A percentile compares a stretch with the other conserved stretches of the same genome.
phyloP scores from a whole-genome alignment of 2,888 invertebrate genomes.

The Leptopilina syphax region DNA sequence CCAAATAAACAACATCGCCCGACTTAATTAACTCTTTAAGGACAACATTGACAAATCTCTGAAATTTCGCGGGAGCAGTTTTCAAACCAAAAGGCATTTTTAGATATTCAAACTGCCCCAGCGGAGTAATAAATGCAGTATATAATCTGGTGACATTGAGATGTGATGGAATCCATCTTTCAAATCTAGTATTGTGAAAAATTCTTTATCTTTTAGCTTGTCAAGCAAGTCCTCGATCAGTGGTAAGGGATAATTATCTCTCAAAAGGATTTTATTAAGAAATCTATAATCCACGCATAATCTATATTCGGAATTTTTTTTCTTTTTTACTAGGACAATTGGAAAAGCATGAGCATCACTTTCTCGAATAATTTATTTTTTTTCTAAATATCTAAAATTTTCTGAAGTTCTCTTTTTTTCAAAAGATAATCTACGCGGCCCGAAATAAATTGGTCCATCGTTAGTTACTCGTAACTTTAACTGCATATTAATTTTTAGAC shows the following conservation, averaged over 20 bases:
- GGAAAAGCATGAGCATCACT: constrained; percentile 4
- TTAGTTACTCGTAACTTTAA: not conserved
- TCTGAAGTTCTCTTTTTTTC: not conserved
- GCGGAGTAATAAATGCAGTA: constrained; percentile 15
- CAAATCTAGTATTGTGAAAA: not conserved
- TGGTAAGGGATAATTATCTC: constrained; percentile 2
- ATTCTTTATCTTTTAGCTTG: not conserved
- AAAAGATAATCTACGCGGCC: constrained; percentile 7
- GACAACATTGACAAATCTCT: too few species aligned
- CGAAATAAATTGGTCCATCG: constrained; percentile 2
- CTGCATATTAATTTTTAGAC: not conserved
- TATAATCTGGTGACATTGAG: not conserved
- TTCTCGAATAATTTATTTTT: not conserved
- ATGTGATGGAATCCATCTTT: constrained; percentile 25
- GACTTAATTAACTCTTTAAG: too few species aligned
- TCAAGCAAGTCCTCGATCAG: not conserved
- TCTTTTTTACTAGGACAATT: constrained; percentile 13
- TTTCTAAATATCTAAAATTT: not conserved
- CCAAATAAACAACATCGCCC: too few species aligned
- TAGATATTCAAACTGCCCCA: constrained; percentile 15
- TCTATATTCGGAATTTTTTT: constrained; percentile 13
- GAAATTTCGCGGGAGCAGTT: too few species aligned
- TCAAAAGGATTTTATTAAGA: not conserved
- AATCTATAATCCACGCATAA: constrained; percentile 12
- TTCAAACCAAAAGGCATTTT: not conserved